Base-by-base conservation (phyloP, 2,113 vertebrate species). In the Thunnus maccoyii region DNA sequence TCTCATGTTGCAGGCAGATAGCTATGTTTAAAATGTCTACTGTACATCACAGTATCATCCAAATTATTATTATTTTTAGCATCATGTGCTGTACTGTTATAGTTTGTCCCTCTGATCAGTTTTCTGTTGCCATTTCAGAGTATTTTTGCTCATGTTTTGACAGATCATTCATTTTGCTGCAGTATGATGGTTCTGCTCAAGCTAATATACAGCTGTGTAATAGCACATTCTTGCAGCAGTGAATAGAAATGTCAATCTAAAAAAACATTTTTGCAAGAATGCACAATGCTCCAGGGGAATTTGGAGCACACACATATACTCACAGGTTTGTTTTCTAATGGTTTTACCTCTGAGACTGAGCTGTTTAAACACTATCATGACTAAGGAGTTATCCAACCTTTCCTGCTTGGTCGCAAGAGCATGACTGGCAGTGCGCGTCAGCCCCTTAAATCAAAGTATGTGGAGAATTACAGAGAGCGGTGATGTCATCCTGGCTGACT, bases 401-500 rank as follows among this genome's bases (percentile, higher is more conserved):
- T 30, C 13, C 47, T 56, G 32, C 58, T n/a, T 64, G 52, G 56
- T 61, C 36, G 17, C 66, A 41, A 62, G 8, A 13, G 16, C 32
- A 18, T 10, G 12, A 55, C 73, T 52, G 9, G 41, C 44, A 13
- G 66, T 15, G 16, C 44, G 44, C 51, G 9, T 30, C 36, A 25
- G 5, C 57, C 54, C 27, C 54, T 2, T 20, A 62, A 71, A 81
- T 74, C 64, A 44, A 70, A 77, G 56, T 58, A 27, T 15, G 15
- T 30, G 18, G n/a, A 70, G 52, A 78, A 74, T 65, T 79, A 60
- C 56, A 76, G 48, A 69, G 27, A 44, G 20, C 1, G 11, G 50
- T 3, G 10, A 60, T 48, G 60, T 80, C 50, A 52, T 51, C 30
- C 27, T 56, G 83, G 54, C 32, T 62, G 72, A 81, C 36, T 44